These are phyloP conservation scores for Callipepla squamata DNA, from an alignment of 2,113 vertebrate genomes.

Conservation along the genomic window DNA sequence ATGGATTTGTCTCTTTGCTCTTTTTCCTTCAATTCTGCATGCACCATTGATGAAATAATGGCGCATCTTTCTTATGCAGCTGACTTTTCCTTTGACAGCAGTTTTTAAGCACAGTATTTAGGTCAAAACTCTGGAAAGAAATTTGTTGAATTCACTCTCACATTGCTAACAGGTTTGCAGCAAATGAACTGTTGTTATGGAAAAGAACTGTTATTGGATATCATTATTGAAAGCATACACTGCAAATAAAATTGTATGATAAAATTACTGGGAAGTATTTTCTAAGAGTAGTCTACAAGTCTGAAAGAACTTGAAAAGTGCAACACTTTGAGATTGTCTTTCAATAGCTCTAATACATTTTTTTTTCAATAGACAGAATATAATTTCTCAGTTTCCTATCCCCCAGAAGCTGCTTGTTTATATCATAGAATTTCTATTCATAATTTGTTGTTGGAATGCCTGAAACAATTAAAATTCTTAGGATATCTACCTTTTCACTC, in stretches of 20 bases:
- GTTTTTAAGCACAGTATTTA: neutral
- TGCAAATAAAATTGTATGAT: neutral
- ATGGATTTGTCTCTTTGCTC: neutral
- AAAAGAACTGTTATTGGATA: neutral
- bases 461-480: slow-evolving; percentile 36
- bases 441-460: slow-evolving; percentile 21
- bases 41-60: neutral
- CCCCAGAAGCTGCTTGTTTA: neutral
- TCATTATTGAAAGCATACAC: neutral
- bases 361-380: neutral
- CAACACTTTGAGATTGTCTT: neutral
- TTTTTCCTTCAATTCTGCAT: neutral
- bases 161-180: neutral
- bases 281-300: neutral
- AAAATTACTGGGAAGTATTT: neutral
- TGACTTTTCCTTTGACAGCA: neutral
- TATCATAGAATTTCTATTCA: neutral
- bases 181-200: neutral
- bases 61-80: neutral
- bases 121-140: neutral
- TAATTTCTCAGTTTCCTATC: neutral
- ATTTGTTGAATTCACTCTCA: neutral
- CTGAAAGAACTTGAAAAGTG: neutral
- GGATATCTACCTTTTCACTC: neutral
- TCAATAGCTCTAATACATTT: neutral